A percentile compares a stretch with the other conserved stretches of the same genome.
phyloP scores from a whole-genome alignment of 2,888 invertebrate species.

The Pterobdella sp. region DNA sequence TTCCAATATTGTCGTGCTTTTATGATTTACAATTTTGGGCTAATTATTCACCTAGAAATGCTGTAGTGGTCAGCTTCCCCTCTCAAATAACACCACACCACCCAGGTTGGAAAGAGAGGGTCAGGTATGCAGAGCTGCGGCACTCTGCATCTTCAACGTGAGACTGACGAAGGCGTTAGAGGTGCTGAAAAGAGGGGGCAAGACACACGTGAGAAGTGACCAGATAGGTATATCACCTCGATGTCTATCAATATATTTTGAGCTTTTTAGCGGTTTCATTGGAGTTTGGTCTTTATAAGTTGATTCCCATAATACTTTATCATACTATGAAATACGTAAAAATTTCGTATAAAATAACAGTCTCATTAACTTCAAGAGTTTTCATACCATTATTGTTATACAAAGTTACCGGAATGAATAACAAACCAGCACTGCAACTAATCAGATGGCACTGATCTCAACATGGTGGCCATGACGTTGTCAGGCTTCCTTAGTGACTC shows the following conservation, averaged over 20 bases:
- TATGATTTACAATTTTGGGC: no score
- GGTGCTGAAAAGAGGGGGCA: slow-evolving; percentile 29
- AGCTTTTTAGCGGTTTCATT: no score
- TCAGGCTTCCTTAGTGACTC: slow-evolving; percentile 75
- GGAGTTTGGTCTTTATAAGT: no score
- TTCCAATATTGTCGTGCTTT: no score
- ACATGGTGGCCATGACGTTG: slow-evolving; percentile 66
- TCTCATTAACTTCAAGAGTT: not conserved
- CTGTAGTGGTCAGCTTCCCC: no score
- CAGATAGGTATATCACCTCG: not conserved
- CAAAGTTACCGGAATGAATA: no score
- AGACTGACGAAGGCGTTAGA: slow-evolving; percentile 67
- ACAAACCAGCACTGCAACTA: no score
- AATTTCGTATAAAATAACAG: not conserved
- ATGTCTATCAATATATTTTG: no score
- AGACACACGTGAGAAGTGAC: not conserved
- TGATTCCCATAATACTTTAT: not conserved
- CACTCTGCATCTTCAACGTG: slow-evolving; percentile 81
- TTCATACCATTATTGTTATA: no score
- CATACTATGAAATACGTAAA: not conserved
- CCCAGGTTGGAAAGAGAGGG: slow-evolving; percentile 33
- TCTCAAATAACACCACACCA: not conserved
- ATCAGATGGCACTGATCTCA: slow-evolving; percentile 40
- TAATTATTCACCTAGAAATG: no score
- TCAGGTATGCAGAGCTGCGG: slow-evolving; percentile 67